A percentile compares a stretch with the other conserved stretches of the same genome.
Conservation (phyloP, 2,888 invertebrate genomes). For the Caenorhabditis sp. region DNA sequence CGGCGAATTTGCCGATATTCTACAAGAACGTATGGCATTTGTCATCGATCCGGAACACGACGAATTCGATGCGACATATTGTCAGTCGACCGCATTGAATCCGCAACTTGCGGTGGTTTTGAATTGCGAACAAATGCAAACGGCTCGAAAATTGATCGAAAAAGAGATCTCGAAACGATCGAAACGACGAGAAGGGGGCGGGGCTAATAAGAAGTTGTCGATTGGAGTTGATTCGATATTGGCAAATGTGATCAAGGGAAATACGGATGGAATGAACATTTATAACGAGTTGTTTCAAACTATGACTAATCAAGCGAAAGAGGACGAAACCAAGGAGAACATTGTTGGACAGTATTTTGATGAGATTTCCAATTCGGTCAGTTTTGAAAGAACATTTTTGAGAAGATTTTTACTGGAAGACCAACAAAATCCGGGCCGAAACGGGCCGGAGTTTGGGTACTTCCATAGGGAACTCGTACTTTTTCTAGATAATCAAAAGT, state of each 20-base stretch:
- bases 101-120: conserved; percentile 59
- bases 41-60: conserved; percentile 42
- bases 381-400: conserved; percentile 4
- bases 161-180: conserved; percentile 23
- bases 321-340: conserved; percentile 24
- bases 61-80: conserved; percentile 45
- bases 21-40: conserved; percentile 26
- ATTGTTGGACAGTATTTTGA: conserved; percentile 46
- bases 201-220: conserved; percentile 47
- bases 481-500: too few species aligned
- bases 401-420: neutral
- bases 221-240: conserved; percentile 57
- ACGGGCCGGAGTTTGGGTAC: too few species aligned
- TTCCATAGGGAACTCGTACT: too few species aligned
- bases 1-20: conserved; percentile 17
- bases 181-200: conserved; percentile 13
- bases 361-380: conserved; percentile 28
- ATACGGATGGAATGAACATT: conserved; percentile 13
- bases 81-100: conserved; percentile 62
- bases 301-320: conserved; percentile 10
- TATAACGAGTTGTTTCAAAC: conserved; percentile 33
- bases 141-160: conserved; percentile 53
- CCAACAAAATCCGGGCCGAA: neutral
- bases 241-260: conserved; percentile 54
- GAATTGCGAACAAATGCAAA: conserved; percentile 47